phyloP scores from a whole-genome alignment of 2,797 vertebrate species.

The Parauchenoglanis punctatus region DNA sequence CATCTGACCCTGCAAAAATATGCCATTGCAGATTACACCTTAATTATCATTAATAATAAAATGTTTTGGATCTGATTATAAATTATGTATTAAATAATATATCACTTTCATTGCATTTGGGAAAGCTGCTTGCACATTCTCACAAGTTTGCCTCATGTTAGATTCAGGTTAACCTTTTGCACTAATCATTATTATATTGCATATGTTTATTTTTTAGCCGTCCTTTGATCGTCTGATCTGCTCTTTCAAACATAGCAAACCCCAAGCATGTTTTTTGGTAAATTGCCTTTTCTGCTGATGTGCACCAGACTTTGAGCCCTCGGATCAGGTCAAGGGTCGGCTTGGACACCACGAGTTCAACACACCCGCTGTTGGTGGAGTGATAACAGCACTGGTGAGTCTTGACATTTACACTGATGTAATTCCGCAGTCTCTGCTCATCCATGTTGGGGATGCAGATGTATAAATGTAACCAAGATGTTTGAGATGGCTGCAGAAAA shows the following conservation, averaged over 20 bases:
- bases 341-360: background rate
- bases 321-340: constrained; percentile 41
- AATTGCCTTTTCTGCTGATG: constrained; percentile 13
- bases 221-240: background rate
- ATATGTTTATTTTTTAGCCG: background rate
- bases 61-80: background rate
- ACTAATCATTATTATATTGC: background rate
- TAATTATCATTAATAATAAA: background rate
- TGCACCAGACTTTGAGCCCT: constrained; percentile 34
- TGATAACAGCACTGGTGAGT: constrained; percentile 17
- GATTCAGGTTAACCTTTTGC: background rate
- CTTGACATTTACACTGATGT: background rate
- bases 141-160: background rate
- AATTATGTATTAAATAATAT: background rate
- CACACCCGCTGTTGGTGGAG: background rate
- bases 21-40: background rate
- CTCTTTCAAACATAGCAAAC: background rate
- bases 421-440: background rate
- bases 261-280: constrained; percentile 9
- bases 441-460: background rate
- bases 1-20: background rate
- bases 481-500: background rate
- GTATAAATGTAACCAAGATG: background rate
- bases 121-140: background rate
- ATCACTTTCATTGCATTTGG: background rate